Percentiles rank a stretch among this genome's conserved stretches.
Evolutionary conservation across 2,888 invertebrate species (phyloP).

Genomic region (Diabrotica balteata): DNA sequence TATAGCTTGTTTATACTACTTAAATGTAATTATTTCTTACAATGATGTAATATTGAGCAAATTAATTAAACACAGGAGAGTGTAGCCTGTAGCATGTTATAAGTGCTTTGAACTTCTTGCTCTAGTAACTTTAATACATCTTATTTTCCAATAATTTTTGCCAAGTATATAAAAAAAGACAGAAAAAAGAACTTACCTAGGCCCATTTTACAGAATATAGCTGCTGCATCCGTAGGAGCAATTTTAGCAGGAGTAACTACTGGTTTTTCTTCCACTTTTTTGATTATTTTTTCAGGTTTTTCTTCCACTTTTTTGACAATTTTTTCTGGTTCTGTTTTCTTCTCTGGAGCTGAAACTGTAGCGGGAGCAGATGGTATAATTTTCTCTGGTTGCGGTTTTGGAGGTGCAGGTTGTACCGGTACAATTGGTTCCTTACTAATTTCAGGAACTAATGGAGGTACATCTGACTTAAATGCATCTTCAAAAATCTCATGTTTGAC

Average conservation of each 20-base stretch:
- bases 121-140: too few species aligned
- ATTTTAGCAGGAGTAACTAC: slow-evolving; percentile 37
- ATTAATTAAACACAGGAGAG: too few species aligned
- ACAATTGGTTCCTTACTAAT: slow-evolving; percentile 1
- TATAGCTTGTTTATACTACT: too few species aligned
- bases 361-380: slow-evolving; percentile 14
- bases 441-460: slow-evolving; percentile 9
- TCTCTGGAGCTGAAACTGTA: slow-evolving; percentile 6
- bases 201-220: slow-evolving; percentile 76
- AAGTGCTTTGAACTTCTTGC: too few species aligned
- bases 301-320: slow-evolving; percentile 31
- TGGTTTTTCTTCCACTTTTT: slow-evolving; percentile 36
- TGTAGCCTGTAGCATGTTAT: too few species aligned
- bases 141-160: too few species aligned
- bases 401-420: slow-evolving; percentile 11
- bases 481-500: slow-evolving; percentile 6
- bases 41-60: too few species aligned
- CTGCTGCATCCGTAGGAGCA: slow-evolving; percentile 69
- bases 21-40: too few species aligned
- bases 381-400: slow-evolving; percentile 16
- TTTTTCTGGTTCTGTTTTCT: slow-evolving; percentile 21
- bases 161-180: too few species aligned
- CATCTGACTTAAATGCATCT: slow-evolving; percentile 26
- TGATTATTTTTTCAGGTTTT: slow-evolving; percentile 35
- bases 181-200: slow-evolving; percentile 66